Base-by-base conservation (phyloP, 1,140 invertebrate species). In the Rhyacophila brunnea region DNA sequence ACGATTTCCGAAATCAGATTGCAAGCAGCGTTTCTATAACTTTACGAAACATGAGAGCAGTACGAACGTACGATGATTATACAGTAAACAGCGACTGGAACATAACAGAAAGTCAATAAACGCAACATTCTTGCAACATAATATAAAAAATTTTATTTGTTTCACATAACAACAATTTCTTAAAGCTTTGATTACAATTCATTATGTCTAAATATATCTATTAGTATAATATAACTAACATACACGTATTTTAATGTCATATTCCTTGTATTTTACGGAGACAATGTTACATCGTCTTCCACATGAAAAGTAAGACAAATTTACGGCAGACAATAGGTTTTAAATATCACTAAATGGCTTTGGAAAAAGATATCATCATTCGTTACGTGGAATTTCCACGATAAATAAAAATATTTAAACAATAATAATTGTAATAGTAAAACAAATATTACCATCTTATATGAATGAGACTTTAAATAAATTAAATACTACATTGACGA, bases 101-200 rank as follows among this genome's bases (percentile, higher is more conserved):
- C 9, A 9, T 28, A 5, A 9, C 9, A 28, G 9, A 28, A 28
- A 28, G 9, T 28, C 23, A 28, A 5, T 28, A 5, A 28, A 28
- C 23, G 9, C 23, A n/a, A 28, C 9, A 9, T 28, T 28, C 23
- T 28, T 28, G 23, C 23, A 28, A 28, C 23, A 28, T 9, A 28
- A 28, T 28, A 5, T 28, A 28, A 5, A n/a, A 28, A 11, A 40
- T 51, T 53, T 10, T 42, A 20, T 51, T 17, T 40, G 34, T 54
- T 57, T 48, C 44, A 57, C 35, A 43, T 48, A 57, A 57, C 54
- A 58, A 58, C 55, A 58, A 43, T 44, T 58, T 55, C 19, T 58
- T 58, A 58, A 58, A 58, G 55, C 55, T 50, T 58, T 58, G 47
- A 51, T 58, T 58, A 58, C 47, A 58, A 34, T 13, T 49, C 47